Evolutionary conservation across 2,888 invertebrate genomes (phyloP).

Genomic region (Leptarthrus brevirostris): DNA sequence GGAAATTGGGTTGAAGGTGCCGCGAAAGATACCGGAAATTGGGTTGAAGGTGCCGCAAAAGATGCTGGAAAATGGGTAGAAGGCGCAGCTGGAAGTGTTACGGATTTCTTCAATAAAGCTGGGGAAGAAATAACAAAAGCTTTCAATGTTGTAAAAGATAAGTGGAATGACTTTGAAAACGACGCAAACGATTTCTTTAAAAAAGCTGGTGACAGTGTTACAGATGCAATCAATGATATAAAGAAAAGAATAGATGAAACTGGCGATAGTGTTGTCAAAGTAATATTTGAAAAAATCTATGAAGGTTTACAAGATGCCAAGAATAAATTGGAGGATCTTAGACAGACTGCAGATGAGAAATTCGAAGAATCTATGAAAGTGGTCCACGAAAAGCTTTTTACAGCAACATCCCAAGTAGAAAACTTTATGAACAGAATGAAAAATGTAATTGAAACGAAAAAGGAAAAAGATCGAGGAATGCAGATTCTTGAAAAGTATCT

Average conservation of each 20-base stretch:
- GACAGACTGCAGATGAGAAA: slow-evolving; percentile 3
- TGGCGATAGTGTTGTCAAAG: slow-evolving; percentile 3
- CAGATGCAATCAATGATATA: background rate
- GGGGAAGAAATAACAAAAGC: slow-evolving; percentile 30
- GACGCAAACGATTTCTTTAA: slow-evolving; percentile 27
- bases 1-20: background rate
- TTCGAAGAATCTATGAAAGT: slow-evolving; percentile 8
- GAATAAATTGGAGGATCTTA: background rate
- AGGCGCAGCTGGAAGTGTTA: slow-evolving; percentile 8
- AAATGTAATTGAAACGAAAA: background rate
- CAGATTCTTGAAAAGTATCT: slow-evolving; percentile 16
- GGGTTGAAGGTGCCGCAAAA: slow-evolving; percentile 10
- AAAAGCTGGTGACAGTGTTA: background rate
- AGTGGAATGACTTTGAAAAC: slow-evolving; percentile 16
- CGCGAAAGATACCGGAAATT: background rate
- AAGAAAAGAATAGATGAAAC: slow-evolving; percentile 20
- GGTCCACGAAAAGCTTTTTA: slow-evolving; percentile 10
- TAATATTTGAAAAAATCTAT: slow-evolving; percentile 19
- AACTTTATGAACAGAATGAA: slow-evolving; percentile 8
- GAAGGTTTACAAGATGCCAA: slow-evolving; percentile 3
- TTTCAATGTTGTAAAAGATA: background rate
- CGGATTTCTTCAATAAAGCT: slow-evolving; percentile 22
- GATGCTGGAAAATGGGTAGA: slow-evolving; percentile 2
- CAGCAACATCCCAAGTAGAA: slow-evolving; percentile 23
- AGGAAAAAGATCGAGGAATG: slow-evolving; percentile 8